phyloP scores from a whole-genome alignment of 2,797 vertebrate genomes.

The Tiaroga cobitis region DNA sequence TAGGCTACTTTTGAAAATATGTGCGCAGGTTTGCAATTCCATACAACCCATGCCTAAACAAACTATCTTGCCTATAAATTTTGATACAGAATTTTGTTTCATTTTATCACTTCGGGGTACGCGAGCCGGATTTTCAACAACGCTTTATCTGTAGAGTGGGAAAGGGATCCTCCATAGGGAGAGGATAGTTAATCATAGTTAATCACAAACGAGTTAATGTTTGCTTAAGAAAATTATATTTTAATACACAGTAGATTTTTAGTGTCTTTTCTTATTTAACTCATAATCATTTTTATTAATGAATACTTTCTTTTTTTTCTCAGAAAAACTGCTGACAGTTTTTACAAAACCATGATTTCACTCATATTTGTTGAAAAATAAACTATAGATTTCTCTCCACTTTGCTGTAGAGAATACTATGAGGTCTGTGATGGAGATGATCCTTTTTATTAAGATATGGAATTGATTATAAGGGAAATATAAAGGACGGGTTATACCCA shows the following conservation, averaged over 20 bases:
- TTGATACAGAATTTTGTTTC: no score
- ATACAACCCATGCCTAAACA: no score
- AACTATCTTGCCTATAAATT: no score
- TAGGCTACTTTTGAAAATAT: no score
- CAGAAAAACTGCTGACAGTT: neutral
- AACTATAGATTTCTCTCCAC: neutral
- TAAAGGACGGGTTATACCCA: neutral
- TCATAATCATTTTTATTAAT: neutral
- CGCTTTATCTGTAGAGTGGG: no score
- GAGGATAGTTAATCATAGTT: no score
- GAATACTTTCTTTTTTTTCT: neutral
- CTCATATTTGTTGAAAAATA: neutral
- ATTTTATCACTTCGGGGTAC: no score
- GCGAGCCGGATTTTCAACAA: no score
- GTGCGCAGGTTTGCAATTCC: no score
- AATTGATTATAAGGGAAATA: neutral
- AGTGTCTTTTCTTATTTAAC: neutral
- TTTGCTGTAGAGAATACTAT: neutral
- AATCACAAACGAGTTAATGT: neutral
- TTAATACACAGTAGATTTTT: neutral
- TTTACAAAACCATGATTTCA: neutral
- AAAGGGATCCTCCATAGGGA: no score
- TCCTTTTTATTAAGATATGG: neutral
- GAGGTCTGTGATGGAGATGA: neutral
- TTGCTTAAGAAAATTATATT: neutral